These are phyloP conservation scores for Xyrauchen texanus DNA, from an alignment of 2,113 vertebrate genomes.

Conservation along the genomic window DNA sequence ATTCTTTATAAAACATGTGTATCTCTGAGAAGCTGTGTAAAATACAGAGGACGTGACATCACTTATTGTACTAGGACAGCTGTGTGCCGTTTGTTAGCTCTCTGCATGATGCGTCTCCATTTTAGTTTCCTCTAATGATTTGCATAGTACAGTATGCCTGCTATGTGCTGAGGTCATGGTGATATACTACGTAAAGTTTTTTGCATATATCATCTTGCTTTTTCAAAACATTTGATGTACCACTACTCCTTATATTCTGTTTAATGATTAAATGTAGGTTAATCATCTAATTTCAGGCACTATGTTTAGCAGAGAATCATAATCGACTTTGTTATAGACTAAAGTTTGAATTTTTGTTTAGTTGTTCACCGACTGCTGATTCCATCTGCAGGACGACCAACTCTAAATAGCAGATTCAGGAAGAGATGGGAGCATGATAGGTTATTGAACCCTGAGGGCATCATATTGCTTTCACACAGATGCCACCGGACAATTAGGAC, in stretches of 20 bases:
- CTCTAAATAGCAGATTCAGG: neutral
- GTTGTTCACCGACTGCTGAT: neutral
- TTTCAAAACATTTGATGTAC: slow-evolving; percentile 24
- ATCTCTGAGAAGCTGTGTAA: slow-evolving; percentile 51
- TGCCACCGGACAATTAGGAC: slow-evolving; percentile 58
- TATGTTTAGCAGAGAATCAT: slow-evolving; percentile 22
- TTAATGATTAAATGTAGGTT: neutral
- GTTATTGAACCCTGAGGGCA: slow-evolving; percentile 46
- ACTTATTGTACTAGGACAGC: slow-evolving; percentile 13
- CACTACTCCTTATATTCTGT: neutral
- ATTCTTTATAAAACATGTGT: slow-evolving; percentile 55
- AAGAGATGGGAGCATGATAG: slow-evolving; percentile 42
- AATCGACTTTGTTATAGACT: slow-evolving; percentile 11
- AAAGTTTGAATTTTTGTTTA: neutral
- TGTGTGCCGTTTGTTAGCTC: slow-evolving; percentile 59
- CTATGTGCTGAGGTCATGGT: slow-evolving; percentile 47
- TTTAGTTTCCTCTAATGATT: slow-evolving; percentile 69
- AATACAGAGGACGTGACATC: slow-evolving; percentile 57
- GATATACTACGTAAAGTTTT: slow-evolving; percentile 27
- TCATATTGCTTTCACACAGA: slow-evolving; percentile 53
- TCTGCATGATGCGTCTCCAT: slow-evolving; percentile 48
- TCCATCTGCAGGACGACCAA: neutral
- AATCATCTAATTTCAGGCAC: slow-evolving; percentile 28
- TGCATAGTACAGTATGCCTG: slow-evolving; percentile 69
- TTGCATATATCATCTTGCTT: slow-evolving; percentile 28